Base-by-base conservation (phyloP, 2,113 vertebrate genomes). In the Carassius gibelio region DNA sequence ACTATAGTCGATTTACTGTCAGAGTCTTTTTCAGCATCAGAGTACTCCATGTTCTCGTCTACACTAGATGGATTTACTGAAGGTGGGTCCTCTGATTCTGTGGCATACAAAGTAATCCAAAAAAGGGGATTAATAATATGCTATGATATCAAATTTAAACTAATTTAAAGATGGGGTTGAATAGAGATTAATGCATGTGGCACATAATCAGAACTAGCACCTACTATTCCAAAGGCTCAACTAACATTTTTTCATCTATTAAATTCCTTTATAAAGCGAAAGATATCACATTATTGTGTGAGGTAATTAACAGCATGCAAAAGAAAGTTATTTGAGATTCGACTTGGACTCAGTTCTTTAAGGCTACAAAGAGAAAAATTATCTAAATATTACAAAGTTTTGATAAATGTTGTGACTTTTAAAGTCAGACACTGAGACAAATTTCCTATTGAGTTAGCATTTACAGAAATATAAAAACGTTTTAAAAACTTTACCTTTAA, bases 21-120 rank as follows among this genome's bases (percentile, higher is more conserved):
- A 2, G 95, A 94, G 85, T 99, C 97, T 87, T 99, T 99, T 86
- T 99, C 98, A 19, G 90, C 94, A 78, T 99, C 98, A 3, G 98
- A 98, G 93, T 98, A 93, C 30, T 95, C 98, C 92, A 96, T 94
- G 91, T 96, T 97, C 77, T 96, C 97, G 84, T 99, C 98, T 84
- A 98, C 93, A 82, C 97, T 99, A 71, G 98, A 99, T 74, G 97
- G 97, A 93, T 99, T 98, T 86, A 98, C 95, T 82, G 97, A 99
- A 1, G 93, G 96, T 79, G 95, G 93, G 89, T 98, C 97, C 93
- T 99, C 98, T 90, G 96, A 99, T 91, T 99, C 98, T 99, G 92
- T 62, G 92, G 84, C 38, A 92, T 17, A 80, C 0, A 82, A 71
- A 26, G 84, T 4, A 75, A 42, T 42, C 55, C 2, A 83, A 48